Conservation (phyloP, 2,113 vertebrate genomes). For the Geococcyx californianus region DNA sequence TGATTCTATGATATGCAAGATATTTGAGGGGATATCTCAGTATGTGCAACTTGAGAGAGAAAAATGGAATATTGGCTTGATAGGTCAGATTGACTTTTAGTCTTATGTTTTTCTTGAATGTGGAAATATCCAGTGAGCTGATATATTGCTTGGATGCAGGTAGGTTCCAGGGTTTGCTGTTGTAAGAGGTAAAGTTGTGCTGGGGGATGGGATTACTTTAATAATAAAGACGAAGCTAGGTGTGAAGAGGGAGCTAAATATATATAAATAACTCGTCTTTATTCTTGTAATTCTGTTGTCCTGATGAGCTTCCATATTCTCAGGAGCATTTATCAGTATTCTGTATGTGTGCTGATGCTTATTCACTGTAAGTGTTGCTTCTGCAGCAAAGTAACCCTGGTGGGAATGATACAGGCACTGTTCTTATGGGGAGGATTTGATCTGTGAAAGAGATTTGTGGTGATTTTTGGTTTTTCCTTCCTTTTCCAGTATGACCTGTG, state of each 20-base stretch:
- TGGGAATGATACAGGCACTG: neutral
- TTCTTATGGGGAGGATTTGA: neutral
- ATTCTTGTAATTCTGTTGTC: neutral
- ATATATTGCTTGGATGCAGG: neutral
- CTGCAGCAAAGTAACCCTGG: neutral
- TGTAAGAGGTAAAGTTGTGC: neutral
- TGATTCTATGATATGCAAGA: too few relatives aligned
- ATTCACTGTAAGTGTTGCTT: neutral
- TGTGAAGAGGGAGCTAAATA: neutral
- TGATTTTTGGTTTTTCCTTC: neutral
- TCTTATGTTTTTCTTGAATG: neutral
- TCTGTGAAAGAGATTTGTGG: neutral
- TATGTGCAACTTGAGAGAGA: neutral
- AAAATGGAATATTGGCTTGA: neutral
- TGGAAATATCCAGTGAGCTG: neutral
- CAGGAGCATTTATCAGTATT: slow-evolving; percentile 2
- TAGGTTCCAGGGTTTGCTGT: neutral
- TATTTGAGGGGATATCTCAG: neutral
- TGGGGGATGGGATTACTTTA: neutral
- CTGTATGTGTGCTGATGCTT: neutral
- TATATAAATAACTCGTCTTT: neutral
- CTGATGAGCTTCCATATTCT: neutral
- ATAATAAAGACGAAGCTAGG: neutral
- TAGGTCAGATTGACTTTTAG: neutral
- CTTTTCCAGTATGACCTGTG: neutral